Percentiles rank a stretch among this genome's conserved stretches.
These are phyloP conservation scores for Harpalus rubripes DNA, from an alignment of 2,888 invertebrate genomes.

Conservation along the genomic window DNA sequence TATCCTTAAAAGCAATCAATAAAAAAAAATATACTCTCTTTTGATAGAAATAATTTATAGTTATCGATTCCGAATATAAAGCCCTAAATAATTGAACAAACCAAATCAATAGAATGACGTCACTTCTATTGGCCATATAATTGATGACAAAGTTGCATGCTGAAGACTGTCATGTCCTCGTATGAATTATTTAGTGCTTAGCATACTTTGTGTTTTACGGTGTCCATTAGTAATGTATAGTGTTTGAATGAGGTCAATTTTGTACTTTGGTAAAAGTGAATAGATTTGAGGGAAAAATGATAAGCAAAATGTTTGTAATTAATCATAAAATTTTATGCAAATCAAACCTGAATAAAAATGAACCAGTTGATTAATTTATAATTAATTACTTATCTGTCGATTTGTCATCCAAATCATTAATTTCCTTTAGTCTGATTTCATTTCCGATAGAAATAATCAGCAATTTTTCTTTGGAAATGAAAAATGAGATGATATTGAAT, in stretches of 20 bases:
- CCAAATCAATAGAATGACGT: conserved; percentile 20
- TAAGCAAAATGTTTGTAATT: too few relatives aligned
- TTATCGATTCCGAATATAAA: not conserved
- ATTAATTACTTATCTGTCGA: not conserved
- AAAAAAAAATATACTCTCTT: not conserved
- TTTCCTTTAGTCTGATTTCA: not conserved
- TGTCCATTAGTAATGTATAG: not conserved
- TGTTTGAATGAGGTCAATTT: too few relatives aligned
- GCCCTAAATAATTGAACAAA: conserved; percentile 7
- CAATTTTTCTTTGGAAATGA: too few relatives aligned
- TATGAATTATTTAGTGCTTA: not conserved
- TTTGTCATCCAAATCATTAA: not conserved
- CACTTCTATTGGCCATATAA: not conserved
- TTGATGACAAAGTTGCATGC: conserved; percentile 19
- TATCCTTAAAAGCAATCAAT: not conserved
- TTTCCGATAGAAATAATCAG: not conserved
- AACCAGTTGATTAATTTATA: not conserved
- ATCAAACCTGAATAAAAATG: not conserved
- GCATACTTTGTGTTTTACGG: not conserved
- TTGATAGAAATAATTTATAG: not conserved
- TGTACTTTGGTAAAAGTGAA: too few relatives aligned
- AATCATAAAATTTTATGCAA: not conserved
- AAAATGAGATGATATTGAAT: too few relatives aligned
- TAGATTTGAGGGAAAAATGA: too few relatives aligned
- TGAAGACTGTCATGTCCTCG: not conserved